A percentile compares a stretch with the other conserved stretches of the same genome.
Conservation (phyloP, 1,140 invertebrate genomes). For the Bombus pyrosoma region DNA sequence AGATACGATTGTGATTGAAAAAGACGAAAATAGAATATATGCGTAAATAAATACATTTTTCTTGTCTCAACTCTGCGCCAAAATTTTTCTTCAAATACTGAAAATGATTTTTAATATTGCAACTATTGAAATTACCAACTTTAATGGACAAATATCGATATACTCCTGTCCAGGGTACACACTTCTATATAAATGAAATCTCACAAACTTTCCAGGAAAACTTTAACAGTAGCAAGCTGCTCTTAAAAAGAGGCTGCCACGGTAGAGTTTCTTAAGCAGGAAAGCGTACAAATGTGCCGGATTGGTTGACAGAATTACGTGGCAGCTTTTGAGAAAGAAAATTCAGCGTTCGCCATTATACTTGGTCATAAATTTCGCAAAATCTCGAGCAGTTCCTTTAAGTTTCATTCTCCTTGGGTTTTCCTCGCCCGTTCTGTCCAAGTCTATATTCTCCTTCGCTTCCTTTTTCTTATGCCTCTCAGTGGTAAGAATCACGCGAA, state of each 20-base stretch:
- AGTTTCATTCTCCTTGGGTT: constrained; percentile 4
- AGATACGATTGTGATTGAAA: not conserved
- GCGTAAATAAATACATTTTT: too few species aligned
- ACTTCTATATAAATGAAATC: not conserved
- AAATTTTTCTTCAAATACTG: too few species aligned
- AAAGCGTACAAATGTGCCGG: constrained; percentile 9
- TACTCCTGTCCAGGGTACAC: not conserved
- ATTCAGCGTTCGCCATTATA: constrained; percentile 26
- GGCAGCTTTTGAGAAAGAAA: not conserved
- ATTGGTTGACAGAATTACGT: constrained; percentile 21
- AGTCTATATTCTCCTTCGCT: not conserved
- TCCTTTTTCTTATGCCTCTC: not conserved
- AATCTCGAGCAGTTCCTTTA: constrained; percentile 15
- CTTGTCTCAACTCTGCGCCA: too few species aligned
- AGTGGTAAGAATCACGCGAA: constrained; percentile 3
- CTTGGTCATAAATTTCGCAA: constrained; percentile 26
- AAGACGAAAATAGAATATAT: not conserved
- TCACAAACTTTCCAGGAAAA: not conserved
- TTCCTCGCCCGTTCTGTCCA: not conserved
- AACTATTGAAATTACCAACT: not conserved
- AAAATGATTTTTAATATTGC: too few species aligned
- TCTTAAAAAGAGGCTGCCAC: constrained; percentile 5
- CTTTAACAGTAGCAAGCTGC: not conserved
- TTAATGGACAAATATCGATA: not conserved
- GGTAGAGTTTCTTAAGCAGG: not conserved